phyloP scores from a whole-genome alignment of 2,797 vertebrate genomes.

The Acanthis flammea region DNA sequence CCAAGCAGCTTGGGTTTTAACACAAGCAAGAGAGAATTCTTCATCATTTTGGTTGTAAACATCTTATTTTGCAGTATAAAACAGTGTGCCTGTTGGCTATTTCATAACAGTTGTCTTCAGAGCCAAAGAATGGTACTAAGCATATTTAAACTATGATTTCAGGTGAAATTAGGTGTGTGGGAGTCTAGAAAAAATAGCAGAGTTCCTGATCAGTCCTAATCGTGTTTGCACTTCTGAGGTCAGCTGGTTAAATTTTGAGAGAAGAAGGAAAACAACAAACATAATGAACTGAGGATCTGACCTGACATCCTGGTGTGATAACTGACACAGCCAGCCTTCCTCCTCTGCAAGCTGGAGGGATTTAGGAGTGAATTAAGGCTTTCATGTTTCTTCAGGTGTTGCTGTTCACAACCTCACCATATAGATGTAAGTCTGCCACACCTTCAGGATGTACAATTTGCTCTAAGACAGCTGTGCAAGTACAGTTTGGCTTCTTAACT shows the following conservation, averaged over 20 bases:
- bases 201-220: not conserved
- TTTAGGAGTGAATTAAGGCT: not conserved
- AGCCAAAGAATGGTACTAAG: not conserved
- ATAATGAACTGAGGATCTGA: not conserved
- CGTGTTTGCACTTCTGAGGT: not conserved
- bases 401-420: not conserved
- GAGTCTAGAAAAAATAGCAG: not conserved
- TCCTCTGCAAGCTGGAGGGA: not conserved
- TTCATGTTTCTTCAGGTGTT: not conserved
- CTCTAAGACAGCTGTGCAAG: not conserved
- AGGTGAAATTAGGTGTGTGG: not conserved
- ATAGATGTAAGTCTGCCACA: not conserved
- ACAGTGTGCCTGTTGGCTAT: not conserved
- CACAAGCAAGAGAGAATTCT: not conserved
- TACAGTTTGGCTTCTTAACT: not conserved
- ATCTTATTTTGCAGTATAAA: not conserved
- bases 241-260: not conserved
- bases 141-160: not conserved
- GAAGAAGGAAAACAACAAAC: not conserved
- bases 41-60: not conserved
- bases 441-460: not conserved
- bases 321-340: not conserved
- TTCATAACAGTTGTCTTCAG: not conserved
- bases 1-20: not conserved
- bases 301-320: accelerated